Conservation (phyloP, 2,113 vertebrate species). For the Quiscalus mexicanus region DNA sequence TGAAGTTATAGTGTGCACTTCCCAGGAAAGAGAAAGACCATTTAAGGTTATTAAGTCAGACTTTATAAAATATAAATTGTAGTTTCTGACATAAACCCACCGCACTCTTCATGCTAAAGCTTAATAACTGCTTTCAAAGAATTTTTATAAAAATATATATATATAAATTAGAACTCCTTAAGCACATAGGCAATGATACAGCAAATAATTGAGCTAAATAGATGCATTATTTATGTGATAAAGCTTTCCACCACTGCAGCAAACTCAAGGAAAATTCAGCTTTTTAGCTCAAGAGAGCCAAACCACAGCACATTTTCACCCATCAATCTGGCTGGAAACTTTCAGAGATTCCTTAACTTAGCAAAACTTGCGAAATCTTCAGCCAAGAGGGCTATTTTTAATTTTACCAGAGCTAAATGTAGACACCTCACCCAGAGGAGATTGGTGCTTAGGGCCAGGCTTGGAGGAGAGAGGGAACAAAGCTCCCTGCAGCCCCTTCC, state of each 20-base stretch:
- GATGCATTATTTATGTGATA: neutral
- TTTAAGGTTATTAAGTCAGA: neutral
- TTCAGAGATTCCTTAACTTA: neutral
- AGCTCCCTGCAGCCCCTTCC: neutral
- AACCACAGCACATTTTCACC: accelerated
- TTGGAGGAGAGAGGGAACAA: neutral
- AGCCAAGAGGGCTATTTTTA: neutral
- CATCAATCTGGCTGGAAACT: neutral
- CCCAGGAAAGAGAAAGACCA: neutral
- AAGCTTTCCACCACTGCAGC: neutral
- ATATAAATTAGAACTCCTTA: neutral
- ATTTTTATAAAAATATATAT: neutral
- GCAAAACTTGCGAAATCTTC: accelerated
- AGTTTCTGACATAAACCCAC: neutral
- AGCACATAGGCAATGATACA: neutral
- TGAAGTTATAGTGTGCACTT: neutral
- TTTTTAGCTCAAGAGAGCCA: neutral
- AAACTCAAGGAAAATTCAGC: neutral
- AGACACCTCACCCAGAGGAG: neutral
- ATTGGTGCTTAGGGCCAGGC: neutral
- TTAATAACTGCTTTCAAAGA: neutral
- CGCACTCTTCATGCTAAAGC: neutral
- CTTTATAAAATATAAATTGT: neutral
- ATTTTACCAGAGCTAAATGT: neutral
- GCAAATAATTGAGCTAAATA: neutral